Evolutionary conservation across 2,888 invertebrate species (phyloP), one percentile per base, ranked within the genome.

Genomic region (Esperia sulphurella): DNA sequence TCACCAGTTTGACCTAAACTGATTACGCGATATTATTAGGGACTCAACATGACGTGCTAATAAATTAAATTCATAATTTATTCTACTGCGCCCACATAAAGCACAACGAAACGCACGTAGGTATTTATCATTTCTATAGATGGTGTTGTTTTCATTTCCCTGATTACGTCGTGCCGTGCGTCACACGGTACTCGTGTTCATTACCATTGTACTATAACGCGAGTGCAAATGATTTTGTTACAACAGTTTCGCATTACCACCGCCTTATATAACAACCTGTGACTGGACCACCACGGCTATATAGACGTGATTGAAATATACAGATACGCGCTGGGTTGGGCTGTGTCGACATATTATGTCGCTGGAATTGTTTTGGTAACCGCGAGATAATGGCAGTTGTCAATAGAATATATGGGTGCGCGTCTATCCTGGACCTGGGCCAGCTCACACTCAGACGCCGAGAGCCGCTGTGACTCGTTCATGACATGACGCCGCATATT

Each of bases 401-500:
- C 55, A 51, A 55, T 54, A 57, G 63, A 60, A 21, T n/a, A n/a
- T 65, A 61, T 61, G 61, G 57, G 57, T 57, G 63, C 65, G 63
- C 60, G 65, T 65, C 55, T 59, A 64, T 62, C 53, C 82, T 86
- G 87, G 85, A 84, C 63, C 54, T 52, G 59, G 73, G 84, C 83
- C 84, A 86, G 83, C 21, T 5, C 5, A 21, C 21, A 21, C 21
- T 21, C 21, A 21, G 3, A 21, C 71, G 70, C 68, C 71, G 68
- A 71, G 68, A 67, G 75, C 75, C 76, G 72, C 68, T 57, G 63
- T 65, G 62, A 65, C 65, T 66, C 66, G 64, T 71, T 76, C 79
- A 83, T 85, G 61, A 81, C 76, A 75, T 89, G 88, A 88, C 88
- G 88, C 79, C 80, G 83, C 79, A 83, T 89, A 87, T 86, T 86